Evolutionary conservation across 2,888 invertebrate species (phyloP).

Genomic region (Poecilus cupreus): DNA sequence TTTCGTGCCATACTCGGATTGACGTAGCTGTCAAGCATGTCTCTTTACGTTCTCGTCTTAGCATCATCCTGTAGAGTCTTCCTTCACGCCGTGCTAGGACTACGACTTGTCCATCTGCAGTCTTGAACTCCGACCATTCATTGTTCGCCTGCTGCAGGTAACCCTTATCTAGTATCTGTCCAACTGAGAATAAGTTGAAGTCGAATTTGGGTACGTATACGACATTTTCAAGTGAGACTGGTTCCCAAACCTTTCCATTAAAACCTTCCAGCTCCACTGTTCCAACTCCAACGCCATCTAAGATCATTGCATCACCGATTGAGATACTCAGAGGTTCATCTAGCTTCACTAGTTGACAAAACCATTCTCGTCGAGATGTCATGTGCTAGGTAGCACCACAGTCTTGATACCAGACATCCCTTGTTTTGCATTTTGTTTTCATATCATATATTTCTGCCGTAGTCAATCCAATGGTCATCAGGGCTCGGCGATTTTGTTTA

Average conservation of each 20-base stretch:
- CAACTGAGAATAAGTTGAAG: constrained; percentile 34
- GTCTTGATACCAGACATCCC: too few species aligned
- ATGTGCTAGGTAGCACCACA: too few species aligned
- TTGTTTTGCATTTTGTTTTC: too few species aligned
- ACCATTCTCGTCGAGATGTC: too few species aligned
- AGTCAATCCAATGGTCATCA: too few species aligned
- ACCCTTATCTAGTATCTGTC: constrained; percentile 28
- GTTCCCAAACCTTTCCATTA: constrained; percentile 63
- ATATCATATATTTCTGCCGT: too few species aligned
- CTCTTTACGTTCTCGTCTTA: constrained; percentile 62
- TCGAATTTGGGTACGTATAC: constrained; percentile 62
- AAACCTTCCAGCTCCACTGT: constrained; percentile 64
- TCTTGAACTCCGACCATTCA: constrained; percentile 46
- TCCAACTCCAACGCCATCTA: constrained; percentile 64
- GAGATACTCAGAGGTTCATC: constrained; percentile 5
- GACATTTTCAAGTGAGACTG: constrained; percentile 61
- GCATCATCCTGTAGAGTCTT: constrained; percentile 59
- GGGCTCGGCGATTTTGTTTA: too few species aligned
- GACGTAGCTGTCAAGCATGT: constrained; percentile 63
- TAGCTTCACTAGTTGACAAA: too few species aligned
- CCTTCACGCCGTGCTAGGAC: constrained; percentile 51
- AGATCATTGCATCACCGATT: constrained; percentile 61
- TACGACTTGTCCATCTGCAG: constrained; percentile 58
- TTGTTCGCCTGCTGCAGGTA: constrained; percentile 35
- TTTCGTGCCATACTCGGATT: constrained; percentile 57